Percentiles rank a stretch among this genome's conserved stretches.
phyloP scores from a whole-genome alignment of 2,113 vertebrate species.

The Gnathonemus echidnorhynchus region DNA sequence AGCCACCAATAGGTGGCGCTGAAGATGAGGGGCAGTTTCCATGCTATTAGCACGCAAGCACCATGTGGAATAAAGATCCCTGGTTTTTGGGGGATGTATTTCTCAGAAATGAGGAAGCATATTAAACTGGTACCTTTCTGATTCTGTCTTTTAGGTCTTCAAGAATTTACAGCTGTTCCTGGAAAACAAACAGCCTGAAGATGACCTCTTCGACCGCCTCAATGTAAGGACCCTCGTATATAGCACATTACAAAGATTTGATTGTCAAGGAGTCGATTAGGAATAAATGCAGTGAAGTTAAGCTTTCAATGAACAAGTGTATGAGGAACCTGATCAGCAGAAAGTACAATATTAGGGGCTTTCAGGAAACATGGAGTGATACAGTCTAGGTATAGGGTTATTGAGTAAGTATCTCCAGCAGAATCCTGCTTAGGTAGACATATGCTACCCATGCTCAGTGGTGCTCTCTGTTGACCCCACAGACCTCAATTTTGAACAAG shows the following conservation, averaged over 20 bases:
- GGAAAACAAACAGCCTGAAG: slow-evolving; percentile 93
- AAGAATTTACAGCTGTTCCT: slow-evolving; percentile 95
- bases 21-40: too few relatives aligned
- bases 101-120: background rate
- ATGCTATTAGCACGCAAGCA: background rate
- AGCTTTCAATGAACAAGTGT: background rate
- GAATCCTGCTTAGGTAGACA: background rate
- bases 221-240: slow-evolving; percentile 68
- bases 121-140: background rate
- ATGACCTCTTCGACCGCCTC: slow-evolving; percentile 92
- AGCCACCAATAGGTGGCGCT: background rate
- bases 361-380: background rate
- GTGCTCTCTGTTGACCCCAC: background rate
- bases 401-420: background rate
- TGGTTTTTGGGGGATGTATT: background rate
- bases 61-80: background rate
- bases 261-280: background rate
- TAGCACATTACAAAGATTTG: background rate
- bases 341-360: background rate
- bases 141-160: slow-evolving; percentile 69
- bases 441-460: background rate
- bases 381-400: background rate
- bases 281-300: background rate
- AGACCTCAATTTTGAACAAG: slow-evolving; percentile 84
- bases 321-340: background rate